phyloP scores from a whole-genome alignment of 2,888 invertebrate species.

The Punctoribates punctum region DNA sequence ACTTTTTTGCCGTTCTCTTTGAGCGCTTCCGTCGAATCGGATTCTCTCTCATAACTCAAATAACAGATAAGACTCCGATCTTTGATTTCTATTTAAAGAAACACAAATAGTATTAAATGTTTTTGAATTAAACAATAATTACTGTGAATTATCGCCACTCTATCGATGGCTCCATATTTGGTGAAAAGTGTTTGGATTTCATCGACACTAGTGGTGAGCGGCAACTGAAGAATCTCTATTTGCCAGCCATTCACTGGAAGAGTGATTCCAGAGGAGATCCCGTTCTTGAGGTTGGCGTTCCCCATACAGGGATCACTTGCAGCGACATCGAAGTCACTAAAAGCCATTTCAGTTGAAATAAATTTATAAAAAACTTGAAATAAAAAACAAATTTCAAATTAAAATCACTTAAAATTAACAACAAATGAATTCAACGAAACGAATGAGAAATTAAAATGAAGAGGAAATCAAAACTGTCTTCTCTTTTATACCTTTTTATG shows the following conservation, averaged over 20 bases:
- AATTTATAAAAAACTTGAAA: neutral
- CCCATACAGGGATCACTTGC: neutral
- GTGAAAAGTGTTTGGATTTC: neutral
- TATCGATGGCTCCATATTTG: slow-evolving; percentile 10
- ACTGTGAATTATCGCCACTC: slow-evolving; percentile 2
- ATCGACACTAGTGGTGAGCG: neutral
- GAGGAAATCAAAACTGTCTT: neutral
- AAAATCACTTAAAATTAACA: neutral
- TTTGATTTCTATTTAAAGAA: neutral
- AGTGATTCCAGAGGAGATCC: neutral
- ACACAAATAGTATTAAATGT: neutral
- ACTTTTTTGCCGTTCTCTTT: slow-evolving; percentile 2
- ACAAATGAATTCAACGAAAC: neutral
- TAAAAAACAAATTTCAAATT: neutral
- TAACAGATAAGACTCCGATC: neutral
- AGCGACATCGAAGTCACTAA: neutral
- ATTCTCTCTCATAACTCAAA: neutral
- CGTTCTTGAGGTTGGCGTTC: neutral
- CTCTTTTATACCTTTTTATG: neutral
- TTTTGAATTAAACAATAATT: neutral
- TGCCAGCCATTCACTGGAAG: slow-evolving; percentile 11
- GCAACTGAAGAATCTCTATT: neutral
- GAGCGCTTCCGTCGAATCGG: neutral
- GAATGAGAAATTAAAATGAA: neutral
- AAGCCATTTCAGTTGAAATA: neutral